These are phyloP conservation scores for Psittacula derbiana DNA, from an alignment of 2,797 vertebrate species.

Conservation along the genomic window DNA sequence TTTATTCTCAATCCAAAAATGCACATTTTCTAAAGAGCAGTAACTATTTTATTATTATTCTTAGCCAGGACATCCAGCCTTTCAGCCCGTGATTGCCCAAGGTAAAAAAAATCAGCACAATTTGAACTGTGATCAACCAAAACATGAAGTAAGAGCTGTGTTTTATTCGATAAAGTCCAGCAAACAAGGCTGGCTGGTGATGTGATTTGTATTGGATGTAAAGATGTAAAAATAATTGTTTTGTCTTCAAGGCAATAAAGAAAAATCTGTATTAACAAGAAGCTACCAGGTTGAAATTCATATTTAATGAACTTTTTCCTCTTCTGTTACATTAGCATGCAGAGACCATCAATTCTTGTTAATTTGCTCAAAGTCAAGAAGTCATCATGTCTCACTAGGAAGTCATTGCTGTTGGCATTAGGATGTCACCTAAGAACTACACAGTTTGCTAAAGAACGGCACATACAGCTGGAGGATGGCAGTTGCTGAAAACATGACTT, in stretches of 20 bases:
- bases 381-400: not conserved
- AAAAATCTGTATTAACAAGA: not conserved
- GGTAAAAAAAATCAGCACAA: not conserved
- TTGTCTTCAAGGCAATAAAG: not conserved
- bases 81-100: not conserved
- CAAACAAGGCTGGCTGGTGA: not conserved
- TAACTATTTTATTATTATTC: not conserved
- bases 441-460: not conserved
- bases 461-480: not conserved
- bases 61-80: not conserved
- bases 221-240: not conserved
- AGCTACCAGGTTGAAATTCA: not conserved
- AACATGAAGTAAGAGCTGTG: not conserved
- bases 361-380: not conserved
- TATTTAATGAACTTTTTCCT: not conserved
- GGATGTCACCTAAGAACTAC: not conserved
- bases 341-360: not conserved
- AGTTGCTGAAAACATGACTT: not conserved
- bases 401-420: not conserved
- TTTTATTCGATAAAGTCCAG: slow-evolving; percentile 32
- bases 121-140: not conserved
- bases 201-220: slow-evolving; percentile 11
- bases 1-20: not conserved
- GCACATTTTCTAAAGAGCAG: not conserved
- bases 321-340: not conserved